Evolutionary conservation across 2,797 vertebrate genomes (phyloP).

Genomic region (Paguma larvata): DNA sequence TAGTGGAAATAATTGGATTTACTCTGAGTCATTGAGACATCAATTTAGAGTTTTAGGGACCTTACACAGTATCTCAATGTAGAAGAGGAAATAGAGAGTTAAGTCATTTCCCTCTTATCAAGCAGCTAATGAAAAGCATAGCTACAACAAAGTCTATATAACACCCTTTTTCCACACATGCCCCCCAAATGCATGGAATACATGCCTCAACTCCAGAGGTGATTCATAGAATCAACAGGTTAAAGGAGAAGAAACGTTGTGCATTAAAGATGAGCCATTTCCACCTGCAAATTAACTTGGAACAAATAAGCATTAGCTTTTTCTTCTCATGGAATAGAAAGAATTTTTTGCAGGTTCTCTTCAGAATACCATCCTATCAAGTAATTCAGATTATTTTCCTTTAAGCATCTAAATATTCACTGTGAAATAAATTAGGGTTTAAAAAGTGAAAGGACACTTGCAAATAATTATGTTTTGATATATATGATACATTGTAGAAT

Average conservation of each 20-base stretch:
- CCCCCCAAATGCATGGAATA: not conserved
- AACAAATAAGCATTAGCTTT: not conserved
- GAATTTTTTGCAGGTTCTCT: not conserved
- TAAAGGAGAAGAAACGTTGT: not conserved
- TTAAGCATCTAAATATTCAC: not conserved
- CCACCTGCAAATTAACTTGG: not conserved
- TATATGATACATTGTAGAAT: not conserved
- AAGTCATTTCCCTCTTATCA: slow-evolving; percentile 27
- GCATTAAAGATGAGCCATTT: not conserved
- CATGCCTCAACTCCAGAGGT: not conserved
- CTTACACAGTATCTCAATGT: slow-evolving; percentile 57
- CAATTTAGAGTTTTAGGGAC: slow-evolving; percentile 60
- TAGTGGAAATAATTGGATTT: slow-evolving; percentile 79
- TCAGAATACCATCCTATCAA: not conserved
- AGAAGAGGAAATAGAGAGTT: slow-evolving; percentile 49
- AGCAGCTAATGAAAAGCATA: slow-evolving; percentile 37
- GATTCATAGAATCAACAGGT: not conserved
- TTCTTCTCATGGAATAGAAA: not conserved
- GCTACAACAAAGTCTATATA: not conserved
- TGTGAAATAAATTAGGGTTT: slow-evolving; percentile 20
- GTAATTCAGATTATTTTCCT: not conserved
- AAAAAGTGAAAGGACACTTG: not conserved
- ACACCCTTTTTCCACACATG: not conserved
- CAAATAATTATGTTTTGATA: not conserved
- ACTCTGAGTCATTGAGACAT: slow-evolving; percentile 61